Percentiles rank a stretch among this genome's conserved stretches.
Evolutionary conservation across 2,797 vertebrate species (phyloP).

Genomic region (Halcyon chelicuti): DNA sequence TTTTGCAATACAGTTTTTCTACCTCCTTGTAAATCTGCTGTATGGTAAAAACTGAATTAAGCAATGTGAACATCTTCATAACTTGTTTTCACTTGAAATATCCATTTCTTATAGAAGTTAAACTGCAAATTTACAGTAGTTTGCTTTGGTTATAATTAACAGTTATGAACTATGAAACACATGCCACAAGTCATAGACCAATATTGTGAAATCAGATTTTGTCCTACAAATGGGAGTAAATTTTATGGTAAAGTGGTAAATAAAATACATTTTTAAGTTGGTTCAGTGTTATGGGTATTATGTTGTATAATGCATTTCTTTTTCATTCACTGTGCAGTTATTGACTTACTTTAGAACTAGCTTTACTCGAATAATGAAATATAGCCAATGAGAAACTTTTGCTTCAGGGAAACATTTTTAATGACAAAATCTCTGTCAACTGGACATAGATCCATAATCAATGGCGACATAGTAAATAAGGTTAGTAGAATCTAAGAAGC

Average conservation of each 20-base stretch:
- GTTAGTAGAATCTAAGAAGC: background rate
- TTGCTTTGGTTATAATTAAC: slow-evolving; percentile 16
- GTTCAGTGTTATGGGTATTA: background rate
- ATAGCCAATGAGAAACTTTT: background rate
- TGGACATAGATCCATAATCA: background rate
- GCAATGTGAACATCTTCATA: background rate
- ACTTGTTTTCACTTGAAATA: background rate
- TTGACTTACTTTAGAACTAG: background rate
- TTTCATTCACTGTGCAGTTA: background rate
- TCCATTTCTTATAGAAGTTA: background rate
- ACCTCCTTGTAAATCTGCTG: background rate
- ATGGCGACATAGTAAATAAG: background rate
- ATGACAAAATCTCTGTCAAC: background rate
- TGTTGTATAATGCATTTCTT: background rate
- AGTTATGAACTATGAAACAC: background rate
- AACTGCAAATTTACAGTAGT: background rate
- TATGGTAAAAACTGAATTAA: slow-evolving; percentile 16
- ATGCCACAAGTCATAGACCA: background rate
- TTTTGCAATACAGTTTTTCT: background rate
- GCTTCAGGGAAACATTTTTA: background rate
- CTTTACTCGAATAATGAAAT: background rate
- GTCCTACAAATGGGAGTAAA: background rate
- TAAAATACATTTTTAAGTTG: background rate
- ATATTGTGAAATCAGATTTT: background rate
- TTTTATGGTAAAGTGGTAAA: background rate